phyloP scores from a whole-genome alignment of 2,113 vertebrate species.

The Alces alces region DNA sequence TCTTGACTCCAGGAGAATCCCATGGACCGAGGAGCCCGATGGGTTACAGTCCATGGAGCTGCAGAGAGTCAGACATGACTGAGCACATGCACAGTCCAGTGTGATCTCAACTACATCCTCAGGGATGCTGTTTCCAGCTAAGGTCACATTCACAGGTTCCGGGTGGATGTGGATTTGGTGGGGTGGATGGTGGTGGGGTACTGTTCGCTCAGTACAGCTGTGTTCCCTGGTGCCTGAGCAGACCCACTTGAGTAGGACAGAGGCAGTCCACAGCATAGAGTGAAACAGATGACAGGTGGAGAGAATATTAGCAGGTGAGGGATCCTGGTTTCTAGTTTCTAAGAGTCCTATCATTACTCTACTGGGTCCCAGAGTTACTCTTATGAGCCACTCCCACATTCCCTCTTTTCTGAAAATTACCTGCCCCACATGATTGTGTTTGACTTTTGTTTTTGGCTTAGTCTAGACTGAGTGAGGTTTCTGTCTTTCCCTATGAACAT shows the following conservation, averaged over 20 bases:
- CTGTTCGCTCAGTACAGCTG: neutral
- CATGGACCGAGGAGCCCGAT: neutral
- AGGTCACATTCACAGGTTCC: neutral
- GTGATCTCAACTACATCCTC: neutral
- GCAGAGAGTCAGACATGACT: neutral
- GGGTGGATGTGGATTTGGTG: neutral
- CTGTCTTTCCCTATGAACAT: neutral
- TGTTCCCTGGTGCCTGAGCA: neutral
- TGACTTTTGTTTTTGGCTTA: neutral
- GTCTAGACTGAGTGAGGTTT: neutral
- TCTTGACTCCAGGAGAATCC: neutral
- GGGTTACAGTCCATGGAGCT: neutral
- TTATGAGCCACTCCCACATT: neutral
- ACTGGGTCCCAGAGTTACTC: neutral
- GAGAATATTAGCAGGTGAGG: neutral
- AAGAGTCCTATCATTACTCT: neutral
- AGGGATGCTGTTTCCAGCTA: neutral
- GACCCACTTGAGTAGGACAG: neutral
- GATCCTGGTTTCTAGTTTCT: neutral
- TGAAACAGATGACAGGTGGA: neutral
- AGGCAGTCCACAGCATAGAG: neutral
- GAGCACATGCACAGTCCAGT: neutral
- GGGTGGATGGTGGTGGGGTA: neutral
- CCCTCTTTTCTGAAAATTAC: neutral
- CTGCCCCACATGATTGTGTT: neutral